These are phyloP conservation scores for Bos javanicus DNA, from an alignment of 2,113 vertebrate genomes.

Conservation along the genomic window DNA sequence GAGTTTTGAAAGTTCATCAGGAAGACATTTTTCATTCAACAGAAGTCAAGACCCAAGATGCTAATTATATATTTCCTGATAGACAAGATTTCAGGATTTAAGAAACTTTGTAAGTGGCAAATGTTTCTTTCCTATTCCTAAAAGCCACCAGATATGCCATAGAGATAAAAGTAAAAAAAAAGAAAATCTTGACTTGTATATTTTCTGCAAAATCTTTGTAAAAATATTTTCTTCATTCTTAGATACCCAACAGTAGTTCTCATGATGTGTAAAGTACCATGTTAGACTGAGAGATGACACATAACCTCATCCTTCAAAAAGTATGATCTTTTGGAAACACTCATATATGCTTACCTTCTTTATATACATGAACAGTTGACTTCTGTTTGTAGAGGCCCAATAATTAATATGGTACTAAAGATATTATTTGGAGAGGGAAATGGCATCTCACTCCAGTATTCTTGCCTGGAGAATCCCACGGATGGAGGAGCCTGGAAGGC, in stretches of 20 bases:
- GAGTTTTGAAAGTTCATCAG: not conserved
- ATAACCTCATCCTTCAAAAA: not conserved
- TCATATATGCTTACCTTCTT: not conserved
- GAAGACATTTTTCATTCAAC: not conserved
- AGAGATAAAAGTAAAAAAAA: not conserved
- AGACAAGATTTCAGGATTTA: not conserved
- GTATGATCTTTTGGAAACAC: not conserved
- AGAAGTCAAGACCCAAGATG: not conserved
- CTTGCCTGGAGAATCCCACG: not conserved
- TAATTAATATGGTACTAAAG: not conserved
- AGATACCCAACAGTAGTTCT: not conserved
- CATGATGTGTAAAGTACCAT: not conserved
- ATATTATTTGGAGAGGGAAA: not conserved
- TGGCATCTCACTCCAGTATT: not conserved
- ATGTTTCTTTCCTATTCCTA: not conserved
- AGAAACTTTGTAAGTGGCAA: not conserved
- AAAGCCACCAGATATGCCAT: not conserved
- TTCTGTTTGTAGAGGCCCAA: not conserved
- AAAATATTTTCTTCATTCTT: not conserved
- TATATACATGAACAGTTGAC: not conserved
- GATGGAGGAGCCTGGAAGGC: not conserved
- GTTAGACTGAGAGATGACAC: not conserved
- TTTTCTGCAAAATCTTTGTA: not conserved
- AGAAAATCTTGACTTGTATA: not conserved
- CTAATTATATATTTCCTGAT: not conserved